Conservation (phyloP, 2,113 vertebrate genomes). For the Taurulus bubalis region DNA sequence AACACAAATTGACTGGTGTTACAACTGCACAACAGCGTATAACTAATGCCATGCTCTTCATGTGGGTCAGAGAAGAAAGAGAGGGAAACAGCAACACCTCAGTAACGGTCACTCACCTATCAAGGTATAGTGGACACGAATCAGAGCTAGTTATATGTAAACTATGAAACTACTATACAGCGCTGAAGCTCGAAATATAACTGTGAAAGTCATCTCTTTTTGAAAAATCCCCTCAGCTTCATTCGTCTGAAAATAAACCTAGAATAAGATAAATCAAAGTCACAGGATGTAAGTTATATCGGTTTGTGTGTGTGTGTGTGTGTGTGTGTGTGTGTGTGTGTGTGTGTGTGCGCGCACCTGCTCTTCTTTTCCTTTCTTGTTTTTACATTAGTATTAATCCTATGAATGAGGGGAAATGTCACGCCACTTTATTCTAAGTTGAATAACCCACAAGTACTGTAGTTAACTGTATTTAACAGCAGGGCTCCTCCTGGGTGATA, state of each 20-base stretch:
- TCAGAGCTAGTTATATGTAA: constrained; percentile 61
- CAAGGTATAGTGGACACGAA: constrained; percentile 50
- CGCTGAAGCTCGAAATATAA: constrained; percentile 66
- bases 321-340: background rate
- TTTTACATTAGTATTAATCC: constrained; percentile 6
- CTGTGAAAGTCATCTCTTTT: constrained; percentile 68
- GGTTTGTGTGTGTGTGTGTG: constrained; percentile 6
- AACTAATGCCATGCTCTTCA: constrained; percentile 23
- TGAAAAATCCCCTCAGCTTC: constrained; percentile 63
- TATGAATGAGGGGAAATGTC: constrained; percentile 21
- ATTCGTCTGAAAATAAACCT: constrained; percentile 38
- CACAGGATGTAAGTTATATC: constrained; percentile 24
- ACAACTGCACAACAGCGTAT: constrained; percentile 13
- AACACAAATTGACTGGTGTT: constrained; percentile 30
- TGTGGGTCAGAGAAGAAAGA: constrained; percentile 48
- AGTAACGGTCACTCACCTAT: constrained; percentile 45
- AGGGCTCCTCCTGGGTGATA: constrained; percentile 47
- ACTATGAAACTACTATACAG: constrained; percentile 62
- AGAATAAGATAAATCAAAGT: constrained; percentile 44
- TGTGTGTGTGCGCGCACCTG: constrained; percentile 5
- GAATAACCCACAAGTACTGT: constrained; percentile 52
- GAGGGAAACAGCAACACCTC: constrained; percentile 14
- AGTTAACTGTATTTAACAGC: constrained; percentile 60
- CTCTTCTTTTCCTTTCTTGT: constrained; percentile 7
- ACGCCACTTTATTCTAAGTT: constrained; percentile 43